Conservation (phyloP, 2,888 invertebrate species). For the Lochmaea crataegi region DNA sequence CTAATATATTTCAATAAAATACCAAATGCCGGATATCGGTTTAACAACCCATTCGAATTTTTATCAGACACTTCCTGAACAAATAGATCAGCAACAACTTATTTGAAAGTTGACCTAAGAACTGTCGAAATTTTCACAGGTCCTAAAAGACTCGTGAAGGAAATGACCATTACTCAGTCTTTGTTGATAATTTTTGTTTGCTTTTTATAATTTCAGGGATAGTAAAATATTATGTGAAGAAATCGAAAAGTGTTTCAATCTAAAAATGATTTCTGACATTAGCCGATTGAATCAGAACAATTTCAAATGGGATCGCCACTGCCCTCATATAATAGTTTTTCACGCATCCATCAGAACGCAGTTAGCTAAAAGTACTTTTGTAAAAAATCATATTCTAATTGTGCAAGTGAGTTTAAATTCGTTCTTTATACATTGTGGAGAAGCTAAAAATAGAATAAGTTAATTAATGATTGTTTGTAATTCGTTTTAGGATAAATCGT, state of each 20-base stretch:
- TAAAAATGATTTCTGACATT: slow-evolving; percentile 52
- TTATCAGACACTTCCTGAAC: too few relatives aligned
- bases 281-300: slow-evolving; percentile 50
- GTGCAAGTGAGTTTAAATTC: slow-evolving; percentile 66
- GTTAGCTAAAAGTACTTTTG: slow-evolving; percentile 70
- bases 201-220: slow-evolving; percentile 37
- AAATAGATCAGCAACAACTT: too few relatives aligned
- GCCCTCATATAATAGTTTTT: slow-evolving; percentile 68
- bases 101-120: too few relatives aligned
- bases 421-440: not conserved
- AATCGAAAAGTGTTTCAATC: slow-evolving; percentile 53
- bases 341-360: slow-evolving; percentile 69
- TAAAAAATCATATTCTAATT: slow-evolving; percentile 68
- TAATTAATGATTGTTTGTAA: not conserved
- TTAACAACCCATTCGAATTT: too few relatives aligned
- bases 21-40: too few relatives aligned
- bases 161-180: too few relatives aligned
- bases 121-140: too few relatives aligned
- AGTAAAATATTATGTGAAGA: slow-evolving; percentile 54
- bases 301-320: slow-evolving; percentile 64
- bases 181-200: slow-evolving; percentile 23
- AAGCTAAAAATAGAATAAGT: too few relatives aligned
- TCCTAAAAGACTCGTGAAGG: too few relatives aligned
- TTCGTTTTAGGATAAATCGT: slow-evolving; percentile 76
- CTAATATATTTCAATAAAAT: too few relatives aligned